phyloP scores from a whole-genome alignment of 2,797 vertebrate genomes.

The Amazonetta brasiliensis region DNA sequence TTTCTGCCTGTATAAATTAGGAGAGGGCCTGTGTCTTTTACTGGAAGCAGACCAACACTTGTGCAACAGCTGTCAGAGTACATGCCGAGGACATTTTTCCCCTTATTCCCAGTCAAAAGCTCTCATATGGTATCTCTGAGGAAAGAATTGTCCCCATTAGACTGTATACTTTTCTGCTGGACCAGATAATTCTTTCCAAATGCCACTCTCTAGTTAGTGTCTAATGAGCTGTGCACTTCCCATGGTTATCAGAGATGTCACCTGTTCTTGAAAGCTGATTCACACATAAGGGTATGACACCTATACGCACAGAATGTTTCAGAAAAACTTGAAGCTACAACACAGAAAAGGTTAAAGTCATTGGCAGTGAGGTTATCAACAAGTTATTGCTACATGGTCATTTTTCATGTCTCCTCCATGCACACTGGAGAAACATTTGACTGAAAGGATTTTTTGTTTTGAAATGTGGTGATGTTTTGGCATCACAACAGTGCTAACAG shows the following conservation, averaged over 20 bases:
- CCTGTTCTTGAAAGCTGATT: neutral
- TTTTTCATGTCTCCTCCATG: neutral
- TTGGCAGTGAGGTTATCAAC: neutral
- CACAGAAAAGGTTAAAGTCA: neutral
- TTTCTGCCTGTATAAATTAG: neutral
- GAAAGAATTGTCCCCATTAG: neutral
- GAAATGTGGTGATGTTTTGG: neutral
- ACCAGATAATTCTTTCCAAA: neutral
- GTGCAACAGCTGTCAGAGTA: neutral
- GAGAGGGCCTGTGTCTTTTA: neutral
- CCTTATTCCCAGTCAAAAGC: neutral
- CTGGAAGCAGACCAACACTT: neutral
- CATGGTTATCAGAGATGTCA: neutral
- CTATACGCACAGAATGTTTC: neutral
- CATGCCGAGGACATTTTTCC: neutral
- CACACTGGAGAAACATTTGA: neutral
- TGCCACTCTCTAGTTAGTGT: neutral
- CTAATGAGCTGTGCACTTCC: neutral
- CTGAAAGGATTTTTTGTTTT: neutral
- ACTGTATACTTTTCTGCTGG: neutral
- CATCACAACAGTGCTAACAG: neutral
- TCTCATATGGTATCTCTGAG: neutral
- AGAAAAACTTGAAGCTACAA: neutral
- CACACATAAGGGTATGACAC: fast-evolving
- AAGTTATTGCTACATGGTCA: neutral